These are phyloP conservation scores for Stomatorhinus walkeri DNA, from an alignment of 2,797 vertebrate genomes.

Conservation along the genomic window DNA sequence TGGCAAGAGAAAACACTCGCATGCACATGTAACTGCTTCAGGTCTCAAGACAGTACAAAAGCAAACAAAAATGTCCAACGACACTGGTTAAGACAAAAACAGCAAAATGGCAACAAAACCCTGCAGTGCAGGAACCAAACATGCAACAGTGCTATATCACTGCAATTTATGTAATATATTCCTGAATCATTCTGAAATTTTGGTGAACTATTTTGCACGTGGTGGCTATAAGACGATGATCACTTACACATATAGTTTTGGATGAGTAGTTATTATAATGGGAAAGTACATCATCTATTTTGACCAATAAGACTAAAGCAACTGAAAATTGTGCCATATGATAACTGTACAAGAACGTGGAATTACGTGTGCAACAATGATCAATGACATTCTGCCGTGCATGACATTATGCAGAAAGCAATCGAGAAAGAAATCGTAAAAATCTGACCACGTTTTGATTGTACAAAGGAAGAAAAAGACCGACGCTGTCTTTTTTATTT, in stretches of 20 bases:
- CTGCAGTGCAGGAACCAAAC: not conserved
- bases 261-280: not conserved
- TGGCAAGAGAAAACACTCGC: not conserved
- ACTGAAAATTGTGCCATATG: not conserved
- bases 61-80: not conserved
- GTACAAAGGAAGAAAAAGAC: not conserved
- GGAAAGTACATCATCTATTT: not conserved
- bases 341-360: not conserved
- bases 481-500: not conserved
- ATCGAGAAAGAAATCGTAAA: not conserved
- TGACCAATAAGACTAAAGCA: not conserved
- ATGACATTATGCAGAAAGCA: not conserved
- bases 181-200: not conserved
- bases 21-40: not conserved
- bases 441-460: not conserved
- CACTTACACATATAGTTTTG: not conserved
- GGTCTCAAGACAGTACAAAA: not conserved
- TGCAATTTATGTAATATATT: not conserved
- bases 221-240: not conserved
- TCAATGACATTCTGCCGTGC: not conserved
- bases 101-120: not conserved
- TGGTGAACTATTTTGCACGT: not conserved
- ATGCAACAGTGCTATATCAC: not conserved
- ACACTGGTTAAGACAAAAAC: not conserved
- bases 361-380: not conserved